phyloP scores from a whole-genome alignment of 1,140 invertebrate species.

The Trachymyrmex septentrionalis region DNA sequence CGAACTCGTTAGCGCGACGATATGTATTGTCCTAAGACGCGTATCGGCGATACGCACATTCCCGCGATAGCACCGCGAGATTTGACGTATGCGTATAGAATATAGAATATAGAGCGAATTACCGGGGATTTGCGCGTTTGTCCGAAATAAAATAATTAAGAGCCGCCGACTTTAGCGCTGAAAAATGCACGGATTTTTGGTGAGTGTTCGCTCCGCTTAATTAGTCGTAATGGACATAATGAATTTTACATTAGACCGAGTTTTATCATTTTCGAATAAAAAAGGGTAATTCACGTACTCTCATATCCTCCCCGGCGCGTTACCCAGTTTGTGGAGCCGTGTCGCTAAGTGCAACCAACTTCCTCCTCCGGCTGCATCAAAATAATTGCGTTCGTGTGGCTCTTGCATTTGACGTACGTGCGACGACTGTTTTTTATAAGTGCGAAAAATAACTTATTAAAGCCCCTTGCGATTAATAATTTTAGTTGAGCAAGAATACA shows the following conservation, averaged over 20 bases:
- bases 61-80: not conserved
- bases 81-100: conserved; percentile 54
- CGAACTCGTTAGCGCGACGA: conserved; percentile 67
- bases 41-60: conserved; percentile 23
- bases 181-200: conserved; percentile 68
- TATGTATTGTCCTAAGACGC: conserved; percentile 59
- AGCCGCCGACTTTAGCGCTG: conserved; percentile 71
- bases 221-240: conserved; percentile 72
- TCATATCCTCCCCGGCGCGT: not conserved
- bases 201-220: conserved; percentile 69
- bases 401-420: not conserved
- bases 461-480: no score
- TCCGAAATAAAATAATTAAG: conserved; percentile 75
- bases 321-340: conserved; percentile 1
- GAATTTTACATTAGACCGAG: conserved; percentile 72
- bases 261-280: conserved; percentile 73
- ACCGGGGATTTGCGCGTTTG: not conserved
- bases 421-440: not conserved
- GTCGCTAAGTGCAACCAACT: not conserved
- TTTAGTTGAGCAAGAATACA: no score
- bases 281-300: conserved; percentile 38
- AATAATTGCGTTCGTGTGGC: not conserved
- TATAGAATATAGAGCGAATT: conserved; percentile 38
- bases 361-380: not conserved
- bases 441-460: not conserved